Base-by-base conservation (phyloP, 2,888 invertebrate species). In the Xylota sylvarum region DNA sequence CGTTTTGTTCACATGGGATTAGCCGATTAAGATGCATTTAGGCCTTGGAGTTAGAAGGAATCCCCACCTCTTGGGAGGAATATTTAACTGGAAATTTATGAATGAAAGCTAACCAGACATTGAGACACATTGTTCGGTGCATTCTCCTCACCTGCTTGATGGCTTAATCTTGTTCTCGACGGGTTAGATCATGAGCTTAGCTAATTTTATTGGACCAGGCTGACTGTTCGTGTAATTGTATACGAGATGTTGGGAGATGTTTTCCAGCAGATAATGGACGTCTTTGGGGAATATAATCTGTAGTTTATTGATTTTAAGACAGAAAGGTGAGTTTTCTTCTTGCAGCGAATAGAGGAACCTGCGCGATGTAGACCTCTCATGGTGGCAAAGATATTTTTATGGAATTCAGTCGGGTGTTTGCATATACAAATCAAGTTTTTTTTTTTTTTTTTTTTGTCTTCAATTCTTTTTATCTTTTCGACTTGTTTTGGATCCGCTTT, bases 71-170 rank as follows among this genome's bases (percentile, higher is more conserved):
- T 40, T 50, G 46, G 19, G 14, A 52, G 43, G 46, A 56, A 65
- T 76, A 65, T 76, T 65, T 55, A 48, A 35, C 35, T n/a, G 10
- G n/a, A 60, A 69, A 60, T 69, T 60, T 77, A 69, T 77, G 67
- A 77, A 69, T 58, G 50, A 60, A 50, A 50, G 58, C 67, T 48
- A 32, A 23, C 23, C 3, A 19, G 23, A 58, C 7, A 19, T 50
- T 17, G 0, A 32, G 23, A 5, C 9, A 23, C 23, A 23, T 23
- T 14, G 35, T 46, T 35, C 19, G 72, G 10, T 35, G 12, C 17
- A 30, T 56, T 23, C 19, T 19, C 56, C 17, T 23, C 50, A 10
- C 27, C 19, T 37, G 40, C 14, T 12, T 77, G 60, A 76, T 76
- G 76, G 23, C 65, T 76, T 48, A 56, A 76, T 76, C 76, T 56